Conservation (phyloP, 2,888 invertebrate species). For the Limnephilus marmoratus region DNA sequence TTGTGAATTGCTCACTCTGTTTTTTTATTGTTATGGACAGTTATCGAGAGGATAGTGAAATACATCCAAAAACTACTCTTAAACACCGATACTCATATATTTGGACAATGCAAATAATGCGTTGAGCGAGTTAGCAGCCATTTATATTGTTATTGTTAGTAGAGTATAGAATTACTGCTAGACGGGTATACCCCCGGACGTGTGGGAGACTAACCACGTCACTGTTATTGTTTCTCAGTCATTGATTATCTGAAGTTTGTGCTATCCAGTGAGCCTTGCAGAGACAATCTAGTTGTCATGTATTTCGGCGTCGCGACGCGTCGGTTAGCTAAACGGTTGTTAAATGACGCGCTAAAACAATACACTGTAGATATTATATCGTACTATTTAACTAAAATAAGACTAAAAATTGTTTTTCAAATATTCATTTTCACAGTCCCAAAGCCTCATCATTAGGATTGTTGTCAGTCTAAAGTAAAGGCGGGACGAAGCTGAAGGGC, state of each 20-base stretch:
- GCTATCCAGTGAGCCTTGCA: not conserved
- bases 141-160: not conserved
- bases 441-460: no score
- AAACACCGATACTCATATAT: no score
- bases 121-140: not conserved
- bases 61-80: no score
- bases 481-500: no score
- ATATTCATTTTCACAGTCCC: no score
- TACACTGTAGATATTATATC: no score
- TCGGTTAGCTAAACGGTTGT: not conserved
- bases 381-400: no score
- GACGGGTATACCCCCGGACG: not conserved
- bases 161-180: not conserved
- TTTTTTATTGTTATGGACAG: no score
- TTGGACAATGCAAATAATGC: not conserved
- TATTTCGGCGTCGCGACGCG: not conserved
- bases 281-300: not conserved
- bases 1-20: no score
- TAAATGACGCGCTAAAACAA: not conserved
- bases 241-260: not conserved
- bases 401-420: no score
- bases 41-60: no score
- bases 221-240: conserved; percentile 22
- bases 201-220: not conserved
- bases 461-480: no score